Evolutionary conservation across 2,888 invertebrate species (phyloP), one percentile per base, ranked within the genome.

Genomic region (Diaphora mendica): DNA sequence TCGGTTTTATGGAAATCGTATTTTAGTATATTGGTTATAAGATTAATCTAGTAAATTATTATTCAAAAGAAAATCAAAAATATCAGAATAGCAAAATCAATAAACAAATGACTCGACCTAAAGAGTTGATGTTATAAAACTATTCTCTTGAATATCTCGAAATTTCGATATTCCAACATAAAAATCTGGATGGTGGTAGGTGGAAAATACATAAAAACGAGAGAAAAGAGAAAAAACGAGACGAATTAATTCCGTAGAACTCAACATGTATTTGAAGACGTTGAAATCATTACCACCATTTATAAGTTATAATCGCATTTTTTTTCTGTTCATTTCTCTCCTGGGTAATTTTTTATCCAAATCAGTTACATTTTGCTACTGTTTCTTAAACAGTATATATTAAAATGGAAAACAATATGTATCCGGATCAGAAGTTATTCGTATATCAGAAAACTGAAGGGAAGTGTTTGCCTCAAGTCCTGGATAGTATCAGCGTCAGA

Each of bases 391-490:
- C 15, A 42, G 3, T 33, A 70, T 42, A 23, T 66, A 30, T 42
- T 7, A 48, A 72, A 48, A 42, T n/a, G 23, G 48, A 48, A 51
- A 51, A 68, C 26, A 68, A 39, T 30, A 35, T 35, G 48, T 68
- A 55, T 20, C 26, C 39, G 2, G 39, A 44, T n/a, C 62, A 26
- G n/a, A 59, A 68, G n/a, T 64, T 71, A n/a, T n/a, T n/a, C n/a
- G n/a, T n/a, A 65, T 39, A 71, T 39, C 13, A 48, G 72, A 68
- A 64, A 72, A 51, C 33, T 68, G 64, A 26, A 23, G 26, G n/a
- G 65, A 73, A 55, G 64, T 65, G 17, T 69, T 73, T 73, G 69
- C 69, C 69, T 39, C 7, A 23, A 39, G 9, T 39, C 73, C 73
- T 69, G 30, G 65, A 69, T 17, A 73, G 55, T 64, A 64, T 30